Conservation (phyloP, 2,797 vertebrate genomes). For the Capromys pilorides region DNA sequence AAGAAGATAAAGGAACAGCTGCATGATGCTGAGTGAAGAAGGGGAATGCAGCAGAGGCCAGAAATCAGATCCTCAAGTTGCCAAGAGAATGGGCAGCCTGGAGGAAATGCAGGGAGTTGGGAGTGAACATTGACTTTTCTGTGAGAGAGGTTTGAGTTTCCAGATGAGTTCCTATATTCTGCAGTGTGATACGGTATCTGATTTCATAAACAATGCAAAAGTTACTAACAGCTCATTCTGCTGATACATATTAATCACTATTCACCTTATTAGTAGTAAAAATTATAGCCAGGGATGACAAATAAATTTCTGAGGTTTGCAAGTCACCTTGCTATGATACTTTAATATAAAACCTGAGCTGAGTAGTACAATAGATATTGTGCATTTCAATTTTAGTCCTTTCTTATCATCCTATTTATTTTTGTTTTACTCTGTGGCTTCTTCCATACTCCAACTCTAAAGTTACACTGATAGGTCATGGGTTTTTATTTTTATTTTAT, state of each 20-base stretch:
- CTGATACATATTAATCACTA: background rate
- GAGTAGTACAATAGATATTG: background rate
- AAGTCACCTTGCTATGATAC: background rate
- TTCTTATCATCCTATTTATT: background rate
- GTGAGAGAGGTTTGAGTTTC: background rate
- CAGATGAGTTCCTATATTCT: background rate
- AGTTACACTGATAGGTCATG: background rate
- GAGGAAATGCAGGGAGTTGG: background rate
- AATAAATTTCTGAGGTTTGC: background rate
- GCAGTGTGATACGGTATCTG: background rate
- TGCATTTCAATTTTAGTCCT: background rate
- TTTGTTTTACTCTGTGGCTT: slow-evolving; percentile 2
- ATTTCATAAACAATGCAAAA: slow-evolving; percentile 23
- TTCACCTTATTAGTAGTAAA: background rate
- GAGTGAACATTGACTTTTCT: background rate
- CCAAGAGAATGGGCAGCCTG: background rate
- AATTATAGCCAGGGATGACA: background rate
- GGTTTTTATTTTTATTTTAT: no score
- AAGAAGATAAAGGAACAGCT: slow-evolving; percentile 76
- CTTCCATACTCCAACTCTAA: background rate
- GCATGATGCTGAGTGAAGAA: slow-evolving; percentile 51
- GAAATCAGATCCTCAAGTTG: slow-evolving; percentile 45
- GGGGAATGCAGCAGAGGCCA: slow-evolving; percentile 49
- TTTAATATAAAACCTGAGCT: background rate
- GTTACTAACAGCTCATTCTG: background rate